Conservation (phyloP, 2,888 invertebrate species). For the Sphinx pinastri region DNA sequence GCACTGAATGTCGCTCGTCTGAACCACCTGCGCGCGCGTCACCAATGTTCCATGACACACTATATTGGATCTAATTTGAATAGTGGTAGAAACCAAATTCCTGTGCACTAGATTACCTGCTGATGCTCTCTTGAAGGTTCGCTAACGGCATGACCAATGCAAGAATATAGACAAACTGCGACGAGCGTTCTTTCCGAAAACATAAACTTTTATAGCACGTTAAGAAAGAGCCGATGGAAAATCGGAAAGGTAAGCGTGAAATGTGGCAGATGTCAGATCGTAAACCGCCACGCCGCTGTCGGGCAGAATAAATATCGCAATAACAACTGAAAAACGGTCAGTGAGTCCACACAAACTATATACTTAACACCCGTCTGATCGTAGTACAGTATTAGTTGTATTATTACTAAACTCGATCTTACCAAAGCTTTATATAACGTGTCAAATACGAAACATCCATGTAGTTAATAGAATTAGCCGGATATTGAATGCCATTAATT, state of each 20-base stretch:
- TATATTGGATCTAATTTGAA: conserved; percentile 32
- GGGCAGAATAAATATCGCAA: conserved; percentile 41
- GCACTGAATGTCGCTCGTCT: conserved; percentile 57
- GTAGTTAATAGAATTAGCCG: conserved; percentile 9
- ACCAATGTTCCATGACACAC: background rate
- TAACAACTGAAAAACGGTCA: conserved; percentile 12
- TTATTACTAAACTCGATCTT: too few species aligned
- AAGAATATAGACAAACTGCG: conserved; percentile 59
- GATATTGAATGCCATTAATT: conserved; percentile 4
- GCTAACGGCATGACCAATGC: conserved; percentile 76
- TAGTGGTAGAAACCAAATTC: conserved; percentile 2
- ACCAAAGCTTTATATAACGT: background rate
- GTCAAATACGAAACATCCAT: background rate
- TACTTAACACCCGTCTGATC: background rate
- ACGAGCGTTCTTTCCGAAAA: conserved; percentile 63
- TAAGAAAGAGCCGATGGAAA: conserved; percentile 72
- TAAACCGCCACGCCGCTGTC: conserved; percentile 39
- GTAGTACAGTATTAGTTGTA: background rate
- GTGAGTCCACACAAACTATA: background rate
- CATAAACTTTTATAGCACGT: conserved; percentile 74
- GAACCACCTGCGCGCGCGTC: conserved; percentile 55
- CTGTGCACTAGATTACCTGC: background rate
- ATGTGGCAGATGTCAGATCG: conserved; percentile 72
- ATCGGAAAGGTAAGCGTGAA: conserved; percentile 79
- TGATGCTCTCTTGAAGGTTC: conserved; percentile 18